phyloP scores from a whole-genome alignment of 2,888 invertebrate genomes.

The Hirtodrosophila cameraria region DNA sequence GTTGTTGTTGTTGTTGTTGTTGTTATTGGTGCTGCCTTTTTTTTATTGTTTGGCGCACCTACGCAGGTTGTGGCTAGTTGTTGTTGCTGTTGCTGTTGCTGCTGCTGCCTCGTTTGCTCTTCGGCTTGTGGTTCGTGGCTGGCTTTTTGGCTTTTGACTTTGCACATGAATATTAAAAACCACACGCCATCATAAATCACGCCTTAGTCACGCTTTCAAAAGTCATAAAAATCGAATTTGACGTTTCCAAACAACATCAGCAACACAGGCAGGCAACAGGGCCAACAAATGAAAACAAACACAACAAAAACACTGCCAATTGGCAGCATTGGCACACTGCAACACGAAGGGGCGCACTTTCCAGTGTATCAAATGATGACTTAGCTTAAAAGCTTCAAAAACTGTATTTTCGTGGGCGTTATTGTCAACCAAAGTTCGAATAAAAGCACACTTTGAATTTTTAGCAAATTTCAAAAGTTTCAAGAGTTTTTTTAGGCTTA shows the following conservation, averaged over 20 bases:
- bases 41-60: conserved; percentile 81
- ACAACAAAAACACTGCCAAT: conserved; percentile 33
- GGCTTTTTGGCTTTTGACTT: conserved; percentile 60
- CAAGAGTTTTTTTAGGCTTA: not conserved
- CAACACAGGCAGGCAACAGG: conserved; percentile 13
- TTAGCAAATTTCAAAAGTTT: too few relatives aligned
- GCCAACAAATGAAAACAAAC: conserved; percentile 27
- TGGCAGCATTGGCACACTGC: conserved; percentile 34
- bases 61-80: conserved; percentile 30
- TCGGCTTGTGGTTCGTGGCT: conserved; percentile 27
- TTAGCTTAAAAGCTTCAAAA: conserved; percentile 16
- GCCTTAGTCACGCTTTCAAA: conserved; percentile 84
- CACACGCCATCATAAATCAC: conserved; percentile 85
- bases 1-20: conserved; percentile 35
- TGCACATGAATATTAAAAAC: conserved; percentile 83
- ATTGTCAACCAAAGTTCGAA: conserved; percentile 30
- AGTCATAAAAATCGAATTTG: conserved; percentile 83
- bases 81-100: conserved; percentile 25
- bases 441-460: conserved; percentile 19
- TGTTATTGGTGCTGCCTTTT: conserved; percentile 43
- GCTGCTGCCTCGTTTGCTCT: conserved; percentile 10
- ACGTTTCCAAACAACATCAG: conserved; percentile 65
- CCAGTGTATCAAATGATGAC: conserved; percentile 40
- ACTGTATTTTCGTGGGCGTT: conserved; percentile 47
- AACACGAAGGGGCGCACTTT: not conserved